phyloP scores from a whole-genome alignment of 2,113 vertebrate genomes.

The Pachycephala philippinensis region DNA sequence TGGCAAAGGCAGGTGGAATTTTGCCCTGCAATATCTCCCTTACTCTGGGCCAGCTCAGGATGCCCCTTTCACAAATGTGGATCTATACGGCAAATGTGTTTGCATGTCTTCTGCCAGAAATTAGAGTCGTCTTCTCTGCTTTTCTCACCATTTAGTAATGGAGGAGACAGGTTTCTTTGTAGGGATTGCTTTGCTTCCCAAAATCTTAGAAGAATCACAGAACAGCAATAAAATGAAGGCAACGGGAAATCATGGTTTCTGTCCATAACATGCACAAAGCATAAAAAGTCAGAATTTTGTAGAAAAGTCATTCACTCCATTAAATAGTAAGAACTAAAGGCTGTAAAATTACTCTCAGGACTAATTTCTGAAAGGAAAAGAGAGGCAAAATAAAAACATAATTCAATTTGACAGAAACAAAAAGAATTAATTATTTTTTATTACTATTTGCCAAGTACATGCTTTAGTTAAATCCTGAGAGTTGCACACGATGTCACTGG shows the following conservation, averaged over 20 bases:
- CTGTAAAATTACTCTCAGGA: background rate
- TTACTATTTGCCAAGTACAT: background rate
- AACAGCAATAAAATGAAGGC: background rate
- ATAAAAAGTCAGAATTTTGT: background rate
- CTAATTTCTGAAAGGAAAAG: background rate
- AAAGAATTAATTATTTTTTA: background rate
- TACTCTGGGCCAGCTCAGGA: background rate
- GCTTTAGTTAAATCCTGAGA: background rate
- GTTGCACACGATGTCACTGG: background rate
- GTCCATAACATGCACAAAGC: background rate
- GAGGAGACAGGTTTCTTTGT: background rate
- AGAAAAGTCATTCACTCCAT: background rate
- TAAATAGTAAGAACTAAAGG: background rate
- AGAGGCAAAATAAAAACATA: background rate
- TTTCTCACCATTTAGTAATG: background rate
- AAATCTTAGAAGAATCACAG: background rate
- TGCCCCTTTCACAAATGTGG: background rate
- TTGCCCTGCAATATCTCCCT: background rate
- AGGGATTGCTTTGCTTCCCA: background rate
- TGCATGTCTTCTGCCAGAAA: fast-evolving
- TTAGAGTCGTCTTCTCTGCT: background rate
- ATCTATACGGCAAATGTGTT: background rate
- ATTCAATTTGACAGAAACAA: background rate
- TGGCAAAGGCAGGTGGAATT: background rate
- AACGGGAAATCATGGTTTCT: background rate